Conservation (phyloP, 2,113 vertebrate genomes). For the Spea multiplicata region DNA sequence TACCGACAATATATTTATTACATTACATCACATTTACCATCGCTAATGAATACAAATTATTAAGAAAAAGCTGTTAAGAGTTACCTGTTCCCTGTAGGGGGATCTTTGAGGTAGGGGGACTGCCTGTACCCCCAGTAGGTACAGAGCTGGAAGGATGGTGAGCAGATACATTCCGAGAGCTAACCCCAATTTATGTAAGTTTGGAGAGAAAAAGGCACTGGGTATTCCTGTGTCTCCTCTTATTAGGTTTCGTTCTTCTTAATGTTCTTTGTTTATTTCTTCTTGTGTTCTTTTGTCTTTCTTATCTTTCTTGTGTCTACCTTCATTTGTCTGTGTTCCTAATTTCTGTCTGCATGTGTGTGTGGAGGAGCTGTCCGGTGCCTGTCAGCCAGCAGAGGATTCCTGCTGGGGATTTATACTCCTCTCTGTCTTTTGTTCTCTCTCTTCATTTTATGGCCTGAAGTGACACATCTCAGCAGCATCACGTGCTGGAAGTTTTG, state of each 20-base stretch:
- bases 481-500: constrained; percentile 44
- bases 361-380: constrained; percentile 41
- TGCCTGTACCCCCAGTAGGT: constrained; percentile 53
- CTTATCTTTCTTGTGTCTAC: neutral
- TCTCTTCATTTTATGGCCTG: constrained; percentile 58
- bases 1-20: no score
- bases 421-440: constrained; percentile 72
- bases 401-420: constrained; percentile 62
- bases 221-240: neutral
- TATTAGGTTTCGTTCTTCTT: neutral
- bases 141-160: constrained; percentile 20
- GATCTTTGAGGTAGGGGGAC: constrained; percentile 52
- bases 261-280: neutral
- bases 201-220: no score
- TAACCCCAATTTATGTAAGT: constrained; percentile 1
- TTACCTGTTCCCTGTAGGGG: constrained; percentile 62
- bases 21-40: no score
- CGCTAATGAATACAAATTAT: no score
- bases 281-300: constrained; percentile 14
- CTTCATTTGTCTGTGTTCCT: neutral
- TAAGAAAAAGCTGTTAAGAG: no score
- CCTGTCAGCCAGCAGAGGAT: constrained; percentile 50
- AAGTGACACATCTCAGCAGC: constrained; percentile 64
- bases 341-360: constrained; percentile 16
- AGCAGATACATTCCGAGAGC: constrained; percentile 30